Conservation (phyloP, 2,113 vertebrate species). For the Nothobranchius kuhntae region DNA sequence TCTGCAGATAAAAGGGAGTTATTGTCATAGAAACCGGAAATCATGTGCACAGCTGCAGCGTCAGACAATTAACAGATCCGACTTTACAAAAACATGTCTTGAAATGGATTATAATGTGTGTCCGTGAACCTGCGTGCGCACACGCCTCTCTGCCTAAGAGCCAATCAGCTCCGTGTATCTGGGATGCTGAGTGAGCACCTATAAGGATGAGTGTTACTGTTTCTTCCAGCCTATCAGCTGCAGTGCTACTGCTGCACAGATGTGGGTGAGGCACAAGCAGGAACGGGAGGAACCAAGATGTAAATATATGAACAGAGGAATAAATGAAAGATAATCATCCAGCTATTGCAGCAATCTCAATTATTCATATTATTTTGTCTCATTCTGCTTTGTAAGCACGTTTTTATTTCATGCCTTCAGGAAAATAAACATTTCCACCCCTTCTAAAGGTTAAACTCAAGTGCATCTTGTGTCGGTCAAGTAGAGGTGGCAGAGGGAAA, state of each 20-base stretch:
- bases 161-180: slow-evolving; percentile 50
- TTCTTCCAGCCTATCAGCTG: slow-evolving; percentile 47
- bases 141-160: slow-evolving; percentile 35
- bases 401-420: too few species aligned
- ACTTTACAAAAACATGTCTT: too few species aligned
- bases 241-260: slow-evolving; percentile 14
- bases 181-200: slow-evolving; percentile 4
- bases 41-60: slow-evolving; percentile 34
- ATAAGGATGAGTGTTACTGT: slow-evolving; percentile 34
- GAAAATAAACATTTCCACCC: too few species aligned
- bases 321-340: too few species aligned
- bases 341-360: too few species aligned
- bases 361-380: too few species aligned
- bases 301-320: too few species aligned
- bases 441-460: too few species aligned
- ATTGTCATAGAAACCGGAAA: slow-evolving; percentile 68
- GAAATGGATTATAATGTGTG: neutral
- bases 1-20: slow-evolving; percentile 29
- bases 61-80: neutral
- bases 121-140: slow-evolving; percentile 5
- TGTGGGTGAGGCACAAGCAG: slow-evolving; percentile 40
- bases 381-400: too few species aligned
- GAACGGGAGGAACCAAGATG: neutral
- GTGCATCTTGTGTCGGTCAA: too few species aligned
- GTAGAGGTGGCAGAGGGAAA: too few species aligned